These are phyloP conservation scores for Amphipyra tragopoginis DNA, from an alignment of 2,888 invertebrate genomes.

Conservation along the genomic window DNA sequence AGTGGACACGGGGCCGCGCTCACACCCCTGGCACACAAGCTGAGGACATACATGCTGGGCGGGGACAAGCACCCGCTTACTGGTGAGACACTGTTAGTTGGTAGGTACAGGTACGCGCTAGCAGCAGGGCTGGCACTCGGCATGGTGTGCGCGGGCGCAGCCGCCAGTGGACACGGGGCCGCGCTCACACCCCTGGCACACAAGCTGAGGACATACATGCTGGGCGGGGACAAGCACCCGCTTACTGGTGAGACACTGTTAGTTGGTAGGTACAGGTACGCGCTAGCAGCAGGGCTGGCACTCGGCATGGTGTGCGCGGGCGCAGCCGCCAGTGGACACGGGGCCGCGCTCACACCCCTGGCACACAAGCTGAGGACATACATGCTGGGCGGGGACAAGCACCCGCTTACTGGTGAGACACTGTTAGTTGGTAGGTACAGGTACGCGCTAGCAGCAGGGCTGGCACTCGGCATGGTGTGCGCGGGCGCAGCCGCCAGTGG, in stretches of 20 bases:
- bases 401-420: constrained; percentile 64
- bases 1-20: constrained; percentile 65
- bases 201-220: constrained; percentile 97
- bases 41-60: constrained; percentile 98
- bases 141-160: constrained; percentile 92
- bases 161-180: constrained; percentile 18
- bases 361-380: constrained; percentile 95
- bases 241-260: constrained; percentile 18
- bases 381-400: constrained; percentile 97
- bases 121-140: constrained; percentile 98
- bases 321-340: constrained; percentile 43
- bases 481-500: constrained; percentile 78
- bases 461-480: constrained; percentile 97
- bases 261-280: constrained; percentile 91
- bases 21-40: constrained; percentile 92
- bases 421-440: constrained; percentile 71
- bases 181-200: constrained; percentile 91
- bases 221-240: constrained; percentile 95
- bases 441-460: constrained; percentile 97
- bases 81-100: constrained; percentile 1
- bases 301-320: constrained; percentile 96
- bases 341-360: constrained; percentile 89
- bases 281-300: constrained; percentile 97
- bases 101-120: constrained; percentile 94
- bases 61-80: constrained; percentile 92